Evolutionary conservation across 2,113 vertebrate genomes (phyloP).

Genomic region (Casuarius casuarius): DNA sequence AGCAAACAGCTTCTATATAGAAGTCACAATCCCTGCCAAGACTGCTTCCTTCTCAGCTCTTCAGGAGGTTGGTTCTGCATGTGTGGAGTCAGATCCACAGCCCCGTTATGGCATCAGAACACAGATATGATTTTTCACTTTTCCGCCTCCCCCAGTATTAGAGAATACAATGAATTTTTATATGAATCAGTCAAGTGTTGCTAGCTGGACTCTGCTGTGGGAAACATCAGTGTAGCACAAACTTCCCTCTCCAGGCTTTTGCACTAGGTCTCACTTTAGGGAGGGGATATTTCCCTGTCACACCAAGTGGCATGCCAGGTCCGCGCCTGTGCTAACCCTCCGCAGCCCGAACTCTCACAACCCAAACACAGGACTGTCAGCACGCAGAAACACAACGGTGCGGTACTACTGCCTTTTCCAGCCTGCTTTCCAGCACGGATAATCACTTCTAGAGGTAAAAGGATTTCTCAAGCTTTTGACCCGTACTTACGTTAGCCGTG

Average conservation of each 20-base stretch:
- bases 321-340: not conserved
- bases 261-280: not conserved
- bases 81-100: not conserved
- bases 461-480: not conserved
- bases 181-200: not conserved
- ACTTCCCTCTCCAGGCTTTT: not conserved
- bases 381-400: too few relatives aligned
- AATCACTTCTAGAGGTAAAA: not conserved
- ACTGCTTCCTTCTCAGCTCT: not conserved
- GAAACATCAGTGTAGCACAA: too few relatives aligned
- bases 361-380: accelerated
- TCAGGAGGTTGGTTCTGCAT: not conserved
- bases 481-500: not conserved
- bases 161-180: too few relatives aligned
- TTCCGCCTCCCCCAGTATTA: not conserved
- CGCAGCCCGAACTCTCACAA: not conserved
- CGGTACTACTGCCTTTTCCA: not conserved
- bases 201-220: too few relatives aligned
- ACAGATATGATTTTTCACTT: too few relatives aligned
- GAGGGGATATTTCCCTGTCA: not conserved
- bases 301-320: not conserved
- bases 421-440: not conserved
- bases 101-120: accelerated
- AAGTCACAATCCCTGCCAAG: not conserved
- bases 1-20: not conserved